phyloP scores from a whole-genome alignment of 64 coral and sea anemone genomes.

The Dendronephthya gigantea region DNA sequence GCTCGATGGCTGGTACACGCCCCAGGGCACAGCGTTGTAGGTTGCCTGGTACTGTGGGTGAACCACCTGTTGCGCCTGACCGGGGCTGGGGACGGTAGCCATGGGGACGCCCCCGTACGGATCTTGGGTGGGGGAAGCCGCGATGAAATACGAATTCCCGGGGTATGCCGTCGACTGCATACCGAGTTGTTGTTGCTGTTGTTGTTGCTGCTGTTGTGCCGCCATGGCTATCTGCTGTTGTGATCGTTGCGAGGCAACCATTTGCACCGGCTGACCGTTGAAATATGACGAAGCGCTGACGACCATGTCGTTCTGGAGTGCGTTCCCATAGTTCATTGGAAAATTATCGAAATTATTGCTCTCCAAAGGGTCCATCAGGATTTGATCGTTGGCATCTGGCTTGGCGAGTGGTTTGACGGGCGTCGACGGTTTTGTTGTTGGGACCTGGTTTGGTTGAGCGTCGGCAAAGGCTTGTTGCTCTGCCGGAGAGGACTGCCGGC shows the following conservation, averaged over 20 bases:
- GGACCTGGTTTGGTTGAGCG: background rate
- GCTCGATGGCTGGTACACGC: conserved; percentile 57
- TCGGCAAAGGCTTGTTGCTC: background rate
- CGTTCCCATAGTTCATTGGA: background rate
- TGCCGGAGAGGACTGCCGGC: conserved; percentile 79
- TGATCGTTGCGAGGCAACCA: background rate
- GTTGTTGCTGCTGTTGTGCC: conserved; percentile 26
- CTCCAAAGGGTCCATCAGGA: background rate
- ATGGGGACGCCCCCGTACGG: conserved; percentile 68
- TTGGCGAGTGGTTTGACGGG: background rate
- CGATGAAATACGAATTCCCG: conserved; percentile 76
- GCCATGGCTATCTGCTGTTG: background rate
- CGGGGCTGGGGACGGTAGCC: conserved; percentile 51
- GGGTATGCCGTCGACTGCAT: conserved; percentile 50
- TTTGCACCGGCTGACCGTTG: background rate
- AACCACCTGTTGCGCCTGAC: conserved; percentile 49
- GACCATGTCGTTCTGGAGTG: background rate
- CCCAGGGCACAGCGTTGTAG: conserved; percentile 82
- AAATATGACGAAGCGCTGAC: background rate
- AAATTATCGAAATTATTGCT: background rate
- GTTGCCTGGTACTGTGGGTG: conserved; percentile 72
- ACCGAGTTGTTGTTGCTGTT: conserved; percentile 43
- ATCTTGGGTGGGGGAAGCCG: conserved; percentile 67
- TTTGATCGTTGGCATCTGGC: background rate
- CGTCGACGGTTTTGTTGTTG: background rate